phyloP scores from a whole-genome alignment of 2,113 vertebrate species.

The Antidorcas marsupialis region DNA sequence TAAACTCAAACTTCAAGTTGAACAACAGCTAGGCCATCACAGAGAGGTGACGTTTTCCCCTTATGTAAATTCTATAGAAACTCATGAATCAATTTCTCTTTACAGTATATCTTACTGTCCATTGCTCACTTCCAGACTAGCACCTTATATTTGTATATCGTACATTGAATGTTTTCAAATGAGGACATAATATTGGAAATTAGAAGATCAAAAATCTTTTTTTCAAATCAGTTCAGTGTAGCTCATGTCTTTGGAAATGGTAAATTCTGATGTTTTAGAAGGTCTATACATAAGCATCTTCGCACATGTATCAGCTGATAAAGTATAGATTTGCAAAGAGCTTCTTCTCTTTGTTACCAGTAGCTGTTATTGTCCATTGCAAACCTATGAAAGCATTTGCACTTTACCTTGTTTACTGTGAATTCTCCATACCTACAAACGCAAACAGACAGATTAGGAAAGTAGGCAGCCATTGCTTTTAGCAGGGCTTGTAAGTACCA shows the following conservation, averaged over 20 bases:
- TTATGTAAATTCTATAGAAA: background rate
- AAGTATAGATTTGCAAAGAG: constrained; percentile 2
- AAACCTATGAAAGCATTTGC: constrained; percentile 24
- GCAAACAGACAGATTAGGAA: constrained; percentile 70
- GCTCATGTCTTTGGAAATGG: background rate
- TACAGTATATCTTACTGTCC: background rate
- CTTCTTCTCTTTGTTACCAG: background rate
- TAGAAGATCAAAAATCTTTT: background rate
- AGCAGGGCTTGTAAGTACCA: constrained; percentile 54
- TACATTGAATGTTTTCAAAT: background rate
- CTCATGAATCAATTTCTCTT: background rate
- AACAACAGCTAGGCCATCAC: background rate
- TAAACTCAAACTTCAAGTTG: background rate
- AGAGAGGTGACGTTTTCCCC: background rate
- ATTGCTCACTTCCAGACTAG: background rate
- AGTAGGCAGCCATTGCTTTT: constrained; percentile 63
- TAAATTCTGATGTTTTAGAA: background rate
- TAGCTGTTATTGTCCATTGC: background rate
- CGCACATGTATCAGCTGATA: background rate
- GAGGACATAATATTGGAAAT: constrained; percentile 19
- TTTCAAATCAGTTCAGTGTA: background rate
- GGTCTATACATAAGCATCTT: background rate
- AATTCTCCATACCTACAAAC: constrained; percentile 41
- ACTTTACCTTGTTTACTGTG: constrained; percentile 61
- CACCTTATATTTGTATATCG: background rate